Conservation (phyloP, 2,797 vertebrate genomes). For the Otus scops region DNA sequence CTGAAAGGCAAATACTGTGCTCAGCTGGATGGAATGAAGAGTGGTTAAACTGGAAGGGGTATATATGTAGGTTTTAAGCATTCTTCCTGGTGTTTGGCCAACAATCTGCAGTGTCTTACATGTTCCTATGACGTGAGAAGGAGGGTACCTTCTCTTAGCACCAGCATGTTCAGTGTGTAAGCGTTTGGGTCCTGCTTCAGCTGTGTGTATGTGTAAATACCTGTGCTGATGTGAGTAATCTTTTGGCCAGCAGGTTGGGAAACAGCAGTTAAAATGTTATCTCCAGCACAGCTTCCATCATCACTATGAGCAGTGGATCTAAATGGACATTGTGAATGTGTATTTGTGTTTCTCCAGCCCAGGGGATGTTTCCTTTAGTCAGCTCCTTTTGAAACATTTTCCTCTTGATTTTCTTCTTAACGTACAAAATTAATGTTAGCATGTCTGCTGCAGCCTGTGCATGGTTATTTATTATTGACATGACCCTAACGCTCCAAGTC, state of each 20-base stretch:
- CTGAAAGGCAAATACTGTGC: not conserved
- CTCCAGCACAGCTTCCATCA: not conserved
- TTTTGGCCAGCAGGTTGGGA: not conserved
- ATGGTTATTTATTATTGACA: not conserved
- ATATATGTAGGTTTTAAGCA: not conserved
- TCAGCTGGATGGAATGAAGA: not conserved
- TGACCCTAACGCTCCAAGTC: not conserved
- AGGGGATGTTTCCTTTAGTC: not conserved
- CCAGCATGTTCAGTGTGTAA: not conserved
- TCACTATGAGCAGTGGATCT: fast-evolving
- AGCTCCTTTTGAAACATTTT: not conserved
- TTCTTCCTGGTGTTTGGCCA: not conserved
- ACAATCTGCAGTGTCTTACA: not conserved
- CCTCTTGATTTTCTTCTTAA: not conserved
- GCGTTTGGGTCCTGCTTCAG: not conserved
- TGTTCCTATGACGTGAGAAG: not conserved
- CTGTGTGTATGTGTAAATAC: not conserved
- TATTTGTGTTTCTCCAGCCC: not conserved
- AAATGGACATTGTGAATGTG: not conserved
- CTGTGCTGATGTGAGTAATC: fast-evolving
- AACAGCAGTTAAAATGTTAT: not conserved
- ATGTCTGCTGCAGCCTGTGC: not conserved
- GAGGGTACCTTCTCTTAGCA: not conserved
- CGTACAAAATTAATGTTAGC: not conserved
- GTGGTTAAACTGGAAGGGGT: not conserved